Conservation (phyloP, 2,888 invertebrate genomes). For the Nymphalis polychloros region DNA sequence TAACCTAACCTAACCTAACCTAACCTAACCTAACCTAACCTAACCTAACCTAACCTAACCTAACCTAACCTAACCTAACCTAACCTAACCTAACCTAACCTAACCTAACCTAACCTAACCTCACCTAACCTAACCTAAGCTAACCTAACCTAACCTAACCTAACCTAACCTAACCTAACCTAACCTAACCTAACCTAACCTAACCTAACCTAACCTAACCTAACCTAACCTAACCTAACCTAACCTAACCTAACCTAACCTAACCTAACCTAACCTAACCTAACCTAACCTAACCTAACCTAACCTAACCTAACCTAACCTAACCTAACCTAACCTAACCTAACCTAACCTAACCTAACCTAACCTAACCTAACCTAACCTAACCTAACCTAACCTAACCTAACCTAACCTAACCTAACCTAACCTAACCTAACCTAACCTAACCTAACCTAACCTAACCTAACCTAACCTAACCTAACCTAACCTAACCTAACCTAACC, state of each 20-base stretch:
- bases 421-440: conserved; percentile 1
- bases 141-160: conserved; percentile 11
- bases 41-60: conserved; percentile 27
- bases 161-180: conserved; percentile 6
- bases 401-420: not conserved
- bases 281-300: no score
- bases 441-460: conserved; percentile 1
- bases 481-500: no score
- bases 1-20: no score
- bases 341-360: no score
- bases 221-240: conserved; percentile 11
- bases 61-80: conserved; percentile 27
- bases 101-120: conserved; percentile 11
- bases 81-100: conserved; percentile 18
- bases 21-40: not conserved
- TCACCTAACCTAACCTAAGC: conserved; percentile 7
- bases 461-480: not conserved
- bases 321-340: no score
- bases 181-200: conserved; percentile 11
- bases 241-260: no score
- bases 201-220: conserved; percentile 11
- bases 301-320: no score
- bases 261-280: no score
- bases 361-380: no score
- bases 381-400: no score